Base-by-base conservation (phyloP, 2,797 vertebrate species). In the Manis javanica region DNA sequence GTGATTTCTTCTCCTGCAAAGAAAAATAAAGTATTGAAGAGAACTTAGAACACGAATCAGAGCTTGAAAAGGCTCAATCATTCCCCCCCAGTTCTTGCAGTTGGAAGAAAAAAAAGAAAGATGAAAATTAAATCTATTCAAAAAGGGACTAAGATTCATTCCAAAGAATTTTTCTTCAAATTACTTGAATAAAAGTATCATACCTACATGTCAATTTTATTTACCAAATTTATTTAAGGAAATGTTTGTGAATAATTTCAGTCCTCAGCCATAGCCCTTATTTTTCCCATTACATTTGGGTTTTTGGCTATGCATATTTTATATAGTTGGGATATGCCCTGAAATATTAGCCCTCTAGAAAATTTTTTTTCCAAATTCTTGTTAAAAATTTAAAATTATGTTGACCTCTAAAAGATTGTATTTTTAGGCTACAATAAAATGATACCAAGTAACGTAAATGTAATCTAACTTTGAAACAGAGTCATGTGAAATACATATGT, bases 81-180 rank as follows among this genome's bases (percentile, higher is more conserved):
- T 94, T 94, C 61, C 4, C 23, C 23, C 71, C 19, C 8, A 12
- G 24, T 81, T 94, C 88, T 81, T 34, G 77, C 34, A 59, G 18
- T 5, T 66, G 9, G 66, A 81, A 84, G 23, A 15, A 37, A 31
- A 53, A 78, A 72, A 74, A 64, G 34, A 53, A 64, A 7, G 2
- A 64, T 34, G 31, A 93, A 88, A 86, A 86, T 89, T 77, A 91
- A 85, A 72, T 93, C 85, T 19, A 46, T 89, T 95, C n/a, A 79
- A 64, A 97, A 71, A 91, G 23, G 15, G 10, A 26, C 14, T 66
- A 69, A 69, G 34, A 94, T 31, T 86, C 3, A 87, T 59, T 10
- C 16, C 1, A 19, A 75, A 61, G 3, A 77, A 29, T 49, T 95
- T 90, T 93, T 93, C 19, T 71, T 75, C 84, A 64, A 69, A 63